Percentiles rank a stretch among this genome's conserved stretches.
Evolutionary conservation across 2,113 vertebrate genomes (phyloP).

Genomic region (Carlito syrichta): DNA sequence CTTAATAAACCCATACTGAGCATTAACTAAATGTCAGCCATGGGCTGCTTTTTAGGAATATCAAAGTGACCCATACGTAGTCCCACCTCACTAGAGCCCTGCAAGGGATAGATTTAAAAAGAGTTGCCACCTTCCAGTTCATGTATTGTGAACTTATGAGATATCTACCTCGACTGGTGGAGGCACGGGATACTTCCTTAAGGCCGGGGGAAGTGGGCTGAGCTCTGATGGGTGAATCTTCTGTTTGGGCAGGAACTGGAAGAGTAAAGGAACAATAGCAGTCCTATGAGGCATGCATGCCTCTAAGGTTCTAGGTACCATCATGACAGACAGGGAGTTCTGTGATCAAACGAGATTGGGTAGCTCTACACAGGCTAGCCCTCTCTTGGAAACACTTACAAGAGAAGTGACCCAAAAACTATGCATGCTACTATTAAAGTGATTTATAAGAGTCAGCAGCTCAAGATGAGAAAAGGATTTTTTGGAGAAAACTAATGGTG

Average conservation of each 20-base stretch:
- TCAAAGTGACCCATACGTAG: not conserved
- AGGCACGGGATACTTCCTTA: no score
- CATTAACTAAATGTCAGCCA: not conserved
- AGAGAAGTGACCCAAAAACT: not conserved
- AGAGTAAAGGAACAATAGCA: not conserved
- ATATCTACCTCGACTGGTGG: not conserved
- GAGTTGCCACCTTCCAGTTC: not conserved
- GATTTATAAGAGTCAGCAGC: not conserved
- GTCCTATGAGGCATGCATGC: rapidly evolving
- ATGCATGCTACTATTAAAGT: not conserved
- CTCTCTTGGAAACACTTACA: not conserved
- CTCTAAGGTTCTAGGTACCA: not conserved
- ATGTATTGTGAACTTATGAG: no score
- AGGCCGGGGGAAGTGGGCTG: not conserved
- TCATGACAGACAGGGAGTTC: not conserved
- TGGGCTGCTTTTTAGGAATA: no score
- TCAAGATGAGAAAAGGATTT: not conserved
- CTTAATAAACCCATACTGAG: not conserved
- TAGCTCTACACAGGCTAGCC: not conserved
- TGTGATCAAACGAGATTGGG: not conserved
- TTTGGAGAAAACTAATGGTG: not conserved
- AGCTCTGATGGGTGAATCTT: not conserved
- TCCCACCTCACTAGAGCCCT: no score
- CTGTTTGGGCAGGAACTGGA: not conserved
- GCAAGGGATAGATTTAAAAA: no score